Conservation (phyloP, 2,888 invertebrate species). For the Arge pagana region DNA sequence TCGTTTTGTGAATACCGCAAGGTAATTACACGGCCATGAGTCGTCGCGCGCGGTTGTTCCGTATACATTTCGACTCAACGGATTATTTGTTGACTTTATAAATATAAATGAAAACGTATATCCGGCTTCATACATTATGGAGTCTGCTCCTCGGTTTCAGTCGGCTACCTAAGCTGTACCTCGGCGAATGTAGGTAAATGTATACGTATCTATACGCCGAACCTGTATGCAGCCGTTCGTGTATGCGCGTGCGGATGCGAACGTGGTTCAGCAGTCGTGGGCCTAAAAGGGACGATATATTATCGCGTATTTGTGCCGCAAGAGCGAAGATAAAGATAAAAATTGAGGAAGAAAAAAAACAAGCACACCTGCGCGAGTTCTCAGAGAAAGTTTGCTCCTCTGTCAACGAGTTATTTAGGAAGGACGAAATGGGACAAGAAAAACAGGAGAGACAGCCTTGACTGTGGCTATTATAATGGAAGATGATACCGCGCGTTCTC, state of each 20-base stretch:
- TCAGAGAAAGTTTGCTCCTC: not conserved
- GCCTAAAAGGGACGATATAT: not conserved
- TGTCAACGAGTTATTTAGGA: not conserved
- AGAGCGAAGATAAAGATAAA: too few species aligned
- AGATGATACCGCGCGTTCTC: too few species aligned
- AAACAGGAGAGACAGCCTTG: too few species aligned
- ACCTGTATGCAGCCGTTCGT: not conserved
- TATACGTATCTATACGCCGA: not conserved
- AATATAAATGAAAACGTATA: conserved; percentile 13
- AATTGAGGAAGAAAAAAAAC: too few species aligned
- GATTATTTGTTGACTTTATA: conserved; percentile 12
- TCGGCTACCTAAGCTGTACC: conserved; percentile 1
- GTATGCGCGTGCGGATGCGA: conserved; percentile 1
- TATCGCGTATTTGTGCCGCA: not conserved
- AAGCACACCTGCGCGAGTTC: not conserved
- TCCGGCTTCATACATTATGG: conserved; percentile 9
- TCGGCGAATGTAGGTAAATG: too few species aligned
- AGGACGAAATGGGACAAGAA: too few species aligned
- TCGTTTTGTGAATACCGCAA: too few species aligned
- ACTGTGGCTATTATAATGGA: too few species aligned
- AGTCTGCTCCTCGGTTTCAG: conserved; percentile 4
- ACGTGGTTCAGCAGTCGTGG: not conserved
- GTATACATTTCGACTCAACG: too few species aligned
- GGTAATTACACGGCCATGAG: too few species aligned
- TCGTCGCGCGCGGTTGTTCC: too few species aligned